Base-by-base conservation (phyloP, 92 coral and sea anemone genomes). In the Siderastrea radians region DNA sequence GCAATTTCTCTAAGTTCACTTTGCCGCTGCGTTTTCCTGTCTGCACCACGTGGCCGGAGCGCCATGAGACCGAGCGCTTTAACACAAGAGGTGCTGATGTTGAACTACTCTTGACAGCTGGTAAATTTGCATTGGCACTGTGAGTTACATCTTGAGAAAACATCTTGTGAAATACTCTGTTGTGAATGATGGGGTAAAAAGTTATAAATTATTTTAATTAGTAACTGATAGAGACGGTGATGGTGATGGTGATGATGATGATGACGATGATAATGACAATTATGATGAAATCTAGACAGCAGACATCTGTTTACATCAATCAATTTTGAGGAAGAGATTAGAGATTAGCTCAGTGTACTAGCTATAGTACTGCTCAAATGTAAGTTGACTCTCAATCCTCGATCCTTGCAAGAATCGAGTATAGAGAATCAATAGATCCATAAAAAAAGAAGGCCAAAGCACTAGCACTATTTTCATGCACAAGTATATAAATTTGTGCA, bases 91-190 rank as follows among this genome's bases (percentile, higher is more conserved):
- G 75, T 8, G 93, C 92, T 12, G 93, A 77, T 14, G 85, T 79
- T 16, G 90, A 77, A 55, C 89, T 87, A 43, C 88, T 79, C 68
- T 75, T 90, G 76, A 46, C 26, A 26, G 69, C 52, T 13, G 89
- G 81, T 53, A 69, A 63, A 67, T 68, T 82, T 5, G 77, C 49
- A 51, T 90, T 90, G 50, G 64, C 64, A 46, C 38, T 26, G 38
- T 44, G 83, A 16, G 84, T 51, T 3, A 92, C 87, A 19, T 94
- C 95, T 51, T 91, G 96, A 47, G 88, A 90, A 67, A 98, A 81
- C 90, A 98, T 82, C 86, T 96, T 95, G 80, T 87, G 93, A 66
- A 98, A 94, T 59, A 98, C 99, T 52, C 99, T 98, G 78, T 80
- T 55, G 59, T 63, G 26, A 74, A 51, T 67, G 43, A 67, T 38